These are phyloP conservation scores for Platycnemis pennipes DNA, from an alignment of 2,888 invertebrate genomes.

Conservation along the genomic window DNA sequence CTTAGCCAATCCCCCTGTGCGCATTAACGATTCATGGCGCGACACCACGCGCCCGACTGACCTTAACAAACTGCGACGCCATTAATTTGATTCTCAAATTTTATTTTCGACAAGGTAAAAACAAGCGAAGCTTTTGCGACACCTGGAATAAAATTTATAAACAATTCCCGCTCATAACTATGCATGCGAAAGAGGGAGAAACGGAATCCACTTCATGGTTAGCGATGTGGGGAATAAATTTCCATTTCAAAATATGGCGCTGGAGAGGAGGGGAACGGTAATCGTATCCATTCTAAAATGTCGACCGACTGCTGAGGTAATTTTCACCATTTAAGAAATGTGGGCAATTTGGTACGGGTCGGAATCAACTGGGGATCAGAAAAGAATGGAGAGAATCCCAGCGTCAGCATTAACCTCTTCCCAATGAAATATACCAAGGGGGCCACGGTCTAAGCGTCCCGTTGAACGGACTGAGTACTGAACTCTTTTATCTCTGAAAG, in stretches of 20 bases:
- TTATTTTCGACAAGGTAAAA: not conserved
- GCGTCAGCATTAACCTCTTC: too few species aligned
- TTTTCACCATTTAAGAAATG: too few species aligned
- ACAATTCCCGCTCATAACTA: slow-evolving; percentile 42
- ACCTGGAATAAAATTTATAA: slow-evolving; percentile 40
- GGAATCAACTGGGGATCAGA: too few species aligned
- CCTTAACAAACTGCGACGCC: not conserved
- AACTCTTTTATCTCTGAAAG: too few species aligned
- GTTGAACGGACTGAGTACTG: slow-evolving; percentile 56
- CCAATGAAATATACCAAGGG: too few species aligned
- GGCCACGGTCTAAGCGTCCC: too few species aligned
- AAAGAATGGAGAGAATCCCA: too few species aligned
- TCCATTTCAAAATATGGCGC: slow-evolving; percentile 26
- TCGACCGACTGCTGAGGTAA: too few species aligned
- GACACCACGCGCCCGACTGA: not conserved
- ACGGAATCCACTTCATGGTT: slow-evolving; percentile 9
- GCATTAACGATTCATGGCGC: not conserved
- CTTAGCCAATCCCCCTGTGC: not conserved
- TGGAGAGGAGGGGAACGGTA: not conserved
- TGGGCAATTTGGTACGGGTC: too few species aligned
- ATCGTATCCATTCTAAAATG: not conserved
- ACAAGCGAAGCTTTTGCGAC: not conserved
- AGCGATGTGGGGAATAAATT: not conserved
- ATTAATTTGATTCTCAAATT: slow-evolving; percentile 50
- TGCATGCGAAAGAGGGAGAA: not conserved